Evolutionary conservation across 2,888 invertebrate species (phyloP), one percentile per base, ranked within the genome.

Genomic region (Antheraea assamensis): DNA sequence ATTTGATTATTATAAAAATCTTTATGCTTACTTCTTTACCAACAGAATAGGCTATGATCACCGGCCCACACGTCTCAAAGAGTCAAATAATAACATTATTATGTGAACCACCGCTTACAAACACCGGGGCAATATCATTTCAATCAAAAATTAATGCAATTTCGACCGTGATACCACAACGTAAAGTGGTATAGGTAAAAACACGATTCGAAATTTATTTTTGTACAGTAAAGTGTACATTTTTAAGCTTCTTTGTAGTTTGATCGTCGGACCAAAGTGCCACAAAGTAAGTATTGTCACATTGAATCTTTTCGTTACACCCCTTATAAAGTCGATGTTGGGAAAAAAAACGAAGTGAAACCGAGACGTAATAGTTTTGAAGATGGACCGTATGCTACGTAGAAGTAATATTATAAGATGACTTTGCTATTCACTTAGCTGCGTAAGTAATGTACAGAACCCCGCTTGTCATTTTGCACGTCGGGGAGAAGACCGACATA

Each of bases 61-160:
- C 86, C 88, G 86, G 86, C 92, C 92, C 91, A 93, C 91, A 91
- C 92, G 85, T 82, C 83, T 78, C 78, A 83, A 78, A 88, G 87
- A 87, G 84, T 87, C 90, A 86, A 92, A 93, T 91, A 90, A 91
- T 92, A 93, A 91, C 92, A 92, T 92, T 92, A 91, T 92, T 91
- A 92, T 87, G 86, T 84, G 87, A 87, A 89, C 84, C 81, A 80
- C 80, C 82, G 82, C 78, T 81, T 82, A 79, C 81, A 81, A 80
- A n/a, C 15, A 35, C 73, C 71, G 73, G 74, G 73, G 77, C 75
- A 58, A 75, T 52, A 64, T 75, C 71, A 30, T 58, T 74, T 30
- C 8, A 27, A 68, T 74, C 58, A 27, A 31, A 70, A 79, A 76
- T 75, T 21, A 13, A n/a, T 3, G n/a, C 15, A 27, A 70, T 70